Conservation (phyloP, 1,140 invertebrate species). For the Tyrophagus putrescentiae region DNA sequence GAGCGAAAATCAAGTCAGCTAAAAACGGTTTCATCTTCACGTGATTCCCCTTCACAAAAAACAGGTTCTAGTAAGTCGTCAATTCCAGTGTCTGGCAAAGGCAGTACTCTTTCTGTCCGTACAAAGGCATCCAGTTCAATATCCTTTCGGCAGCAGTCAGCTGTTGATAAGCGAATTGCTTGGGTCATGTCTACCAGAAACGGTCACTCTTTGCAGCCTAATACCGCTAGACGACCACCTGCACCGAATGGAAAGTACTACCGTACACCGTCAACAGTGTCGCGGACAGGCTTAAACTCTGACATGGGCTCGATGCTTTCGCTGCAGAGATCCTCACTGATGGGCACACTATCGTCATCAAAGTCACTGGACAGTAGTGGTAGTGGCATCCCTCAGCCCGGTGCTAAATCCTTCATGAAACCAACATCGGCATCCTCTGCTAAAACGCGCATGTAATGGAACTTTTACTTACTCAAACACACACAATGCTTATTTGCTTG, state of each 20-base stretch:
- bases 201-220: neutral
- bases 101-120: too few species aligned
- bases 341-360: neutral
- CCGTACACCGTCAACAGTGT: constrained; percentile 10
- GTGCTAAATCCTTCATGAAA: constrained; percentile 19
- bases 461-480: too few species aligned
- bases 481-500: too few species aligned
- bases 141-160: neutral
- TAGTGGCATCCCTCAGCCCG: neutral
- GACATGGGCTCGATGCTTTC: constrained; percentile 9
- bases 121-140: neutral
- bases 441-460: too few species aligned
- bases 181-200: neutral
- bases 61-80: too few species aligned
- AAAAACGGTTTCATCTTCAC: neutral
- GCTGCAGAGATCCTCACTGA: constrained; percentile 3
- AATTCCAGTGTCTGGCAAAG: too few species aligned
- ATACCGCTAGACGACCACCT: neutral
- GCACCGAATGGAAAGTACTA: neutral
- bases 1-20: neutral
- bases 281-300: constrained; percentile 3
- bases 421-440: constrained; percentile 17
- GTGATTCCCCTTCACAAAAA: too few species aligned
- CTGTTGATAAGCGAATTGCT: neutral
- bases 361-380: neutral